These are phyloP conservation scores for Orientallactaga bullata DNA, from an alignment of 2,113 vertebrate species.

Conservation along the genomic window DNA sequence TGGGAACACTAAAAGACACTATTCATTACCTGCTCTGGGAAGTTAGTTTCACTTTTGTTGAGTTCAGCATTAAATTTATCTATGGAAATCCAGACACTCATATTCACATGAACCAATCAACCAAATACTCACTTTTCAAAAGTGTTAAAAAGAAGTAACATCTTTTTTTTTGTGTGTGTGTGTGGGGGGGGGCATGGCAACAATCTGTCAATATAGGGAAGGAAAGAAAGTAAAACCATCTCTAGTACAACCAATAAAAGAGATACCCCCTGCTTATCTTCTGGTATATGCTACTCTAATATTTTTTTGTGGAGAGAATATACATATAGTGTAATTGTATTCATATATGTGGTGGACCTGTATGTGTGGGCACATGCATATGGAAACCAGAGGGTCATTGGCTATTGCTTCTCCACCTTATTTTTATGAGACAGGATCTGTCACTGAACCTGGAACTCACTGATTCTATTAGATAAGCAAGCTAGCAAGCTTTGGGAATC, in stretches of 20 bases:
- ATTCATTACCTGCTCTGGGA: background rate
- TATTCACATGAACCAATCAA: conserved; percentile 20
- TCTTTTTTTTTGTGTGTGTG: background rate
- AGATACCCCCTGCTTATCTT: background rate
- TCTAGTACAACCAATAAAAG: background rate
- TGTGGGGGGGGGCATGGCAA: background rate
- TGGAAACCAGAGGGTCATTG: too few species aligned
- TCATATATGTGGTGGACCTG: too few species aligned
- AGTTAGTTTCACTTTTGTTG: conserved; percentile 11
- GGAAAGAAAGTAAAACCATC: background rate
- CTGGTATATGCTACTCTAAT: background rate
- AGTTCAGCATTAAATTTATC: conserved; percentile 28
- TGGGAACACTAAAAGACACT: background rate
- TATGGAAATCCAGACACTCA: background rate
- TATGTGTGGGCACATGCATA: too few species aligned
- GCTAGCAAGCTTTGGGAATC: too few species aligned
- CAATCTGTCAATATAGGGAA: background rate
- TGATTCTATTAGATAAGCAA: too few species aligned
- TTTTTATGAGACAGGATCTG: too few species aligned
- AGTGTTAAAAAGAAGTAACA: conserved; percentile 38
- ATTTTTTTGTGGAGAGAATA: background rate
- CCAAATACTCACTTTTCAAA: conserved; percentile 21
- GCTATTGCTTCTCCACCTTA: too few species aligned
- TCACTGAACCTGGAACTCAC: too few species aligned
- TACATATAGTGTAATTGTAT: background rate